Evolutionary conservation across 1,140 invertebrate species (phyloP).

Genomic region (Drosophila micromelanica): DNA sequence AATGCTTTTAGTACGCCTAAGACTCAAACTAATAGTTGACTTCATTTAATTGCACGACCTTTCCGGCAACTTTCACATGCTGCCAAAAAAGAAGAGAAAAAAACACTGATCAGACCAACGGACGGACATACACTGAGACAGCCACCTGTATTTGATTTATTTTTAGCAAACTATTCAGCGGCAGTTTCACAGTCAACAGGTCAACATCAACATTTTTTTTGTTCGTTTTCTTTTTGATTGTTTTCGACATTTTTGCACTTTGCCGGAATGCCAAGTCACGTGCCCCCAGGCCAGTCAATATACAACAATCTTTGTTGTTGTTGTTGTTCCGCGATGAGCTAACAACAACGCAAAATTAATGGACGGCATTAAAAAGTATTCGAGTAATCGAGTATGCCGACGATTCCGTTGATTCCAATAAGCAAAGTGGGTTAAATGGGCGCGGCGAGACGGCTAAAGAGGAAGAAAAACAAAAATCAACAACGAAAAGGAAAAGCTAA

Average conservation of each 20-base stretch:
- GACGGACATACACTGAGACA: not conserved
- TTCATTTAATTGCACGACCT: conserved; percentile 33
- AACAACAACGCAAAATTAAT: conserved; percentile 51
- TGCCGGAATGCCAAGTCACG: conserved; percentile 66
- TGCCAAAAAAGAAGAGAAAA: not conserved
- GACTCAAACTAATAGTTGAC: conserved; percentile 11
- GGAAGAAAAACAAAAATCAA: not conserved
- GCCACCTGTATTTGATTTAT: conserved; percentile 52
- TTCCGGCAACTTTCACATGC: conserved; percentile 45
- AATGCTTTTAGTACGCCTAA: not conserved
- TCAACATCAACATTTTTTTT: conserved; percentile 23
- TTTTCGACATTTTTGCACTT: conserved; percentile 48
- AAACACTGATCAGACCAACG: not conserved
- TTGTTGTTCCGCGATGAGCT: conserved; percentile 49
- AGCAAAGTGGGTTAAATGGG: conserved; percentile 56
- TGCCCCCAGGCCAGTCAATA: conserved; percentile 56
- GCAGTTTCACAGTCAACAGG: conserved; percentile 54
- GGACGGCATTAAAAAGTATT: conserved; percentile 41
- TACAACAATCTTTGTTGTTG: conserved; percentile 22
- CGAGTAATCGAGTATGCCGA: conserved; percentile 38
- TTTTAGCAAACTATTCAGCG: conserved; percentile 48
- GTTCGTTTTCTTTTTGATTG: conserved; percentile 7
- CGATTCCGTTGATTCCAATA: conserved; percentile 48
- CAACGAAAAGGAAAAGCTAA: conserved; percentile 3
- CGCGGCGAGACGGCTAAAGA: conserved; percentile 6